Percentiles rank a stretch among this genome's conserved stretches.
Conservation (phyloP, 2,113 vertebrate species). For the Lutjanus erythropterus region DNA sequence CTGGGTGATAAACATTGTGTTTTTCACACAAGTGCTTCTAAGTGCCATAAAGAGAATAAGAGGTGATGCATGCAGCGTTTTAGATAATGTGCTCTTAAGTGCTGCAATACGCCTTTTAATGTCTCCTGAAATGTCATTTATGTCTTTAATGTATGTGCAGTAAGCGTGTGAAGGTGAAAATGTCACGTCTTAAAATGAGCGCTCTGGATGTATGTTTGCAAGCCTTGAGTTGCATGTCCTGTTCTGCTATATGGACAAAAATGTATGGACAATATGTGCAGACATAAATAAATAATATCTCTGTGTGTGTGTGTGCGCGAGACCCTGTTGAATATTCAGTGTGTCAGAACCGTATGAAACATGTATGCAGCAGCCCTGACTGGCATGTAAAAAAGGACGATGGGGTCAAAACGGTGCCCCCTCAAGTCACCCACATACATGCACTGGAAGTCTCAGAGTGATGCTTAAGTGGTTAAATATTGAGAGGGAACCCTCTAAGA, state of each 20-base stretch:
- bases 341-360: slow-evolving; percentile 33
- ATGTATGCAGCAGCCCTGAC: slow-evolving; percentile 15
- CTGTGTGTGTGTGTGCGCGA: slow-evolving; percentile 10
- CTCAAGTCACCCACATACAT: background rate
- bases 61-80: slow-evolving; percentile 24
- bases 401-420: slow-evolving; percentile 12
- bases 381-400: background rate
- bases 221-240: slow-evolving; percentile 17
- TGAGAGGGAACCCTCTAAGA: slow-evolving; percentile 4
- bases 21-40: slow-evolving; percentile 24
- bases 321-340: slow-evolving; percentile 52
- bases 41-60: slow-evolving; percentile 26
- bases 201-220: background rate
- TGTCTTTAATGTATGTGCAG: slow-evolving; percentile 23
- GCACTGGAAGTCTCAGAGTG: background rate
- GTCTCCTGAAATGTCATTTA: slow-evolving; percentile 16
- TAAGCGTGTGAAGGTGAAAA: slow-evolving; percentile 3
- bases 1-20: slow-evolving; percentile 9
- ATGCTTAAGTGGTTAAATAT: slow-evolving; percentile 47
- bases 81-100: slow-evolving; percentile 26
- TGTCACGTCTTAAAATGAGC: background rate
- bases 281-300: slow-evolving; percentile 36
- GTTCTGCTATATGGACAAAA: background rate
- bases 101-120: background rate
- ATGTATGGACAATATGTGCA: background rate